Conservation (phyloP, 2,888 invertebrate species). For the Diarsia brunnea region DNA sequence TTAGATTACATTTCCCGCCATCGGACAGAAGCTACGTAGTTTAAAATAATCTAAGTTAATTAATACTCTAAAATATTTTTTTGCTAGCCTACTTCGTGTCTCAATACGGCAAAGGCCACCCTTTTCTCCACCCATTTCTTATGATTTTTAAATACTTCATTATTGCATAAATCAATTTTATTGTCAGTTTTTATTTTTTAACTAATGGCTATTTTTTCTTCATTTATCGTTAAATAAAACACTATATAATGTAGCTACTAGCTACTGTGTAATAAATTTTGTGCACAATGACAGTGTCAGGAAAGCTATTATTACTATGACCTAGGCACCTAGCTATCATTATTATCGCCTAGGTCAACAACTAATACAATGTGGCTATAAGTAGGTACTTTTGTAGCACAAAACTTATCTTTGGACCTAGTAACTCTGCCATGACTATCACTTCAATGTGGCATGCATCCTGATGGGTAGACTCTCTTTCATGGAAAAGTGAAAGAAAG, state of each 20-base stretch:
- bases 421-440: not conserved
- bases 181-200: not conserved
- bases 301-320: constrained; percentile 8
- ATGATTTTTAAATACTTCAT: no score
- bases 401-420: not conserved
- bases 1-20: constrained; percentile 2
- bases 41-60: no score
- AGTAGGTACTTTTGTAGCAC: not conserved
- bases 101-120: no score
- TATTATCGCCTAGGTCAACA: constrained; percentile 24
- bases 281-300: not conserved
- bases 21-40: not conserved
- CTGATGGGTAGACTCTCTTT: not conserved
- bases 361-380: constrained; percentile 5
- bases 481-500: not conserved
- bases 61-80: no score
- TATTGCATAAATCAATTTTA: not conserved
- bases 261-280: not conserved
- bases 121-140: no score
- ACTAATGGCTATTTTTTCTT: not conserved
- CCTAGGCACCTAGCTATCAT: constrained; percentile 19
- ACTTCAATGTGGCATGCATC: not conserved
- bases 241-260: not conserved
- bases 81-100: no score
- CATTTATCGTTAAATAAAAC: not conserved